A percentile compares a stretch with the other conserved stretches of the same genome.
phyloP scores from a whole-genome alignment of 2,797 vertebrate species.

The Acanthornis magna region DNA sequence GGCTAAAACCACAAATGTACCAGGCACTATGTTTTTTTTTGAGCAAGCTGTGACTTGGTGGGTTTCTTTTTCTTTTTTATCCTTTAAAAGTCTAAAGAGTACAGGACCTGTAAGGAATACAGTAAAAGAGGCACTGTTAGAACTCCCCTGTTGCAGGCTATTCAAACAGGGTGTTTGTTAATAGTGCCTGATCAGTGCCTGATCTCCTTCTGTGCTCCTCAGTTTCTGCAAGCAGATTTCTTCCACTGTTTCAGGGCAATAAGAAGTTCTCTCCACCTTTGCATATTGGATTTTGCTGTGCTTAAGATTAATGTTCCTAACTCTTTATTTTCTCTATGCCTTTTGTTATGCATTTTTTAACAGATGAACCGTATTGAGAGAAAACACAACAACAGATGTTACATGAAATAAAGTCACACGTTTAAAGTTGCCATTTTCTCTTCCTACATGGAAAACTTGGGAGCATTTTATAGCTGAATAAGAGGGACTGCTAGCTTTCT shows the following conservation, averaged over 20 bases:
- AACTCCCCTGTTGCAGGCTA: neutral
- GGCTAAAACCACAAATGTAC: neutral
- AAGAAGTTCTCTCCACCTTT: neutral
- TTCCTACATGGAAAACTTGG: neutral
- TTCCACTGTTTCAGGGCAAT: neutral
- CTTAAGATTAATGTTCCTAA: neutral
- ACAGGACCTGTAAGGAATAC: neutral
- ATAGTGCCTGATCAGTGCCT: neutral
- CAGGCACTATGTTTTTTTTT: neutral
- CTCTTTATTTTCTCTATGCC: neutral
- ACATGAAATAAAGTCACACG: neutral
- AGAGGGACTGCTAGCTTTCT: neutral
- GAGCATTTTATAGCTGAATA: neutral
- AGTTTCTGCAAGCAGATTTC: neutral
- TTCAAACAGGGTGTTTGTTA: neutral
- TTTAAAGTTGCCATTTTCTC: neutral
- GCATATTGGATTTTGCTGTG: neutral
- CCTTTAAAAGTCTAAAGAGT: neutral
- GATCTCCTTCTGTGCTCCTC: neutral
- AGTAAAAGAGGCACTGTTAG: neutral
- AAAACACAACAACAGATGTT: neutral
- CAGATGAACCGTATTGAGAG: neutral
- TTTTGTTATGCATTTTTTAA: neutral
- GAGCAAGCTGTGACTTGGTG: neutral
- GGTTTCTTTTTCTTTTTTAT: too few species aligned